Base-by-base conservation (phyloP, 1,140 invertebrate genomes). In the Sinella curviseta region DNA sequence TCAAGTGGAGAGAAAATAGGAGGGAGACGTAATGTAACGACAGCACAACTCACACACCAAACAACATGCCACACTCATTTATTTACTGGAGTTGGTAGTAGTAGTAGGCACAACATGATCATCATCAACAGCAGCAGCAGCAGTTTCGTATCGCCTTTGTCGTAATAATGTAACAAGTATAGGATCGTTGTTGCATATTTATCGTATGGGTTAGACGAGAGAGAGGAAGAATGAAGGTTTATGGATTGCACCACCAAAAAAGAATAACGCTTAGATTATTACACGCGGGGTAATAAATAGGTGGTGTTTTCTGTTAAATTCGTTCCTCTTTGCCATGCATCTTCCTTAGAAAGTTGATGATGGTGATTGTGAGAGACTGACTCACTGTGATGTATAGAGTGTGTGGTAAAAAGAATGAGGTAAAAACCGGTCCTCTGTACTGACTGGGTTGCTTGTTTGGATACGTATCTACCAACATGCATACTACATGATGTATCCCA, bases 351-450 rank as follows among this genome's bases (percentile, higher is more conserved):
- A 48, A 48, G 20, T 12, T n/a, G n/a, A n/a, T n/a, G n/a, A n/a
- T n/a, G n/a, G n/a, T n/a, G 20, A 48, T 48, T 48, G 8, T 48
- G 39, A 48, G 39, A 48, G 8, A 12, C 39, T 48, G 8, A 20
- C 39, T 48, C 8, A 48, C 39, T 48, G 39, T 48, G 39, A 48
- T 48, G 39, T 12, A 48, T 48, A 48, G 39, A 48, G 39, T 48
- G 39, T 48, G 39, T 48, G 39, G 39, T 48, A 48, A 48, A 20
- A 48, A 20, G 8, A 48, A 48, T 12, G 20, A 48, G 8, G 39
- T 48, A 20, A 70, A 70, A 70, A 70, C 65, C 65, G 65, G 65
- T 70, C 65, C 55, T 60, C 24, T 8, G 14, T n/a, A n/a, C n/a
- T n/a, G n/a, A n/a, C n/a, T n/a, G n/a, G n/a, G n/a, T 26, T 65